Base-by-base conservation (phyloP, 1,140 invertebrate species). In the Anoplophora glabripennis region DNA sequence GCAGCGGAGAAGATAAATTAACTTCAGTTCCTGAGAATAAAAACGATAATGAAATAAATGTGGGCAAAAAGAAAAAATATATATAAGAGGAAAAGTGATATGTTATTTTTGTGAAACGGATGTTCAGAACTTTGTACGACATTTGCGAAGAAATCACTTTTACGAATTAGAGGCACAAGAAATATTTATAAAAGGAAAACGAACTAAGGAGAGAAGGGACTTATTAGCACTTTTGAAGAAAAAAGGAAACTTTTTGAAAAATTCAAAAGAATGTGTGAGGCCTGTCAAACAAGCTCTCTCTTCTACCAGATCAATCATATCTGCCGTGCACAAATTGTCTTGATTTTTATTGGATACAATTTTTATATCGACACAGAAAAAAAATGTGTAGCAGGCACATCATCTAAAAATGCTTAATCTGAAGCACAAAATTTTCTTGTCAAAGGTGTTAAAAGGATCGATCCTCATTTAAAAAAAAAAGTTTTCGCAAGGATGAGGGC, bases 401-500 rank as follows among this genome's bases (percentile, higher is more conserved):
- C n/a, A n/a, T n/a, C n/a, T 4, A 11, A 49, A 9, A 12, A 53
- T 15, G 10, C 38, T 15, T 36, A 53, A 41, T 34, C 35, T 11
- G 49, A 38, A 11, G 46, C 9, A 3, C 36, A 38, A 14, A 53
- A 41, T 37, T 37, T 38, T 8, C 35, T 56, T 1, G n/a, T 56
- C 7, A 56, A 55, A 15, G 21, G 33, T 53, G n/a, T 17, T 18
- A 46, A 34, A n/a, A 35, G 36, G 54, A 53, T 45, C 58, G 35
- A 62, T 45, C 34, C 17, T 9, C 46, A 33, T 45, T 59, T 68
- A 38, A 56, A 51, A 53, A 40, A 48, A 38, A 57, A 66, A 51
- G 61, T 67, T 28, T 67, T 68, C 59, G 42, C 60, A 11, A 18
- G 49, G 12, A 67, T 67, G 65, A 47, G 56, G 33, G 36, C 65